Evolutionary conservation across 2,113 vertebrate species (phyloP).

Genomic region (Muntiacus muntjak): DNA sequence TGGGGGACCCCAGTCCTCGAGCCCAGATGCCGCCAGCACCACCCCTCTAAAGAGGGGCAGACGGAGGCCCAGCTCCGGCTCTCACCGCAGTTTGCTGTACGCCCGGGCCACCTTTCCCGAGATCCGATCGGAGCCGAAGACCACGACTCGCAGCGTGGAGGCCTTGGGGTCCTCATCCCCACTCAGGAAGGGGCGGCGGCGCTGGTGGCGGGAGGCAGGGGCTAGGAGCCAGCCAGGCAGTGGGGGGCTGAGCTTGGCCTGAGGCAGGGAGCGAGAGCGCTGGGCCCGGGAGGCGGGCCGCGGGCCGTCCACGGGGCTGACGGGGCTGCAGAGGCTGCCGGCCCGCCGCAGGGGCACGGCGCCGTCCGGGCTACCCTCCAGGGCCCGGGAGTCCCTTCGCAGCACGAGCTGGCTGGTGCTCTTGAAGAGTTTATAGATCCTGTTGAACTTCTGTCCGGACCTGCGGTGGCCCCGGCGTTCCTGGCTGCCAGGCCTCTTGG

Average conservation of each 20-base stretch:
- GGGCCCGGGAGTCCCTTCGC: constrained; percentile 69
- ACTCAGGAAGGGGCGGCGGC: constrained; percentile 92
- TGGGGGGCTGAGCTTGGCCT: constrained; percentile 80
- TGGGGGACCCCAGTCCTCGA: not conserved
- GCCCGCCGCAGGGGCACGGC: constrained; percentile 80
- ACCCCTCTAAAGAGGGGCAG: too few relatives aligned
- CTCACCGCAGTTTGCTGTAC: constrained; percentile 89
- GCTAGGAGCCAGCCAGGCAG: constrained; percentile 63
- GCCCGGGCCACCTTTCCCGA: constrained; percentile 94
- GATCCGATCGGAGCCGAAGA: constrained; percentile 95
- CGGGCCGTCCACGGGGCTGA: constrained; percentile 77
- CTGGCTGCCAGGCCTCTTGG: constrained; percentile 52
- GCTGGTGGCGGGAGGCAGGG: constrained; percentile 79
- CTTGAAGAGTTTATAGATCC: constrained; percentile 89
- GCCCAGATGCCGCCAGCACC: accelerated
- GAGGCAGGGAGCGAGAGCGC: constrained; percentile 91
- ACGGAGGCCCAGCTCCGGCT: accelerated
- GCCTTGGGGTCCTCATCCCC: constrained; percentile 86
- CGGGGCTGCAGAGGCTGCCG: constrained; percentile 88
- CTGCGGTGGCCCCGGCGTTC: constrained; percentile 67
- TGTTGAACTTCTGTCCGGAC: constrained; percentile 82
- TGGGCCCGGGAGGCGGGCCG: constrained; percentile 80
- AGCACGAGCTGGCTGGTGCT: constrained; percentile 81
- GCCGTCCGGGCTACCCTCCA: not conserved
- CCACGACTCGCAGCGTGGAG: constrained; percentile 89